Evolutionary conservation across 1,140 invertebrate genomes (phyloP).

Genomic region (Sarcophaga peregrina): DNA sequence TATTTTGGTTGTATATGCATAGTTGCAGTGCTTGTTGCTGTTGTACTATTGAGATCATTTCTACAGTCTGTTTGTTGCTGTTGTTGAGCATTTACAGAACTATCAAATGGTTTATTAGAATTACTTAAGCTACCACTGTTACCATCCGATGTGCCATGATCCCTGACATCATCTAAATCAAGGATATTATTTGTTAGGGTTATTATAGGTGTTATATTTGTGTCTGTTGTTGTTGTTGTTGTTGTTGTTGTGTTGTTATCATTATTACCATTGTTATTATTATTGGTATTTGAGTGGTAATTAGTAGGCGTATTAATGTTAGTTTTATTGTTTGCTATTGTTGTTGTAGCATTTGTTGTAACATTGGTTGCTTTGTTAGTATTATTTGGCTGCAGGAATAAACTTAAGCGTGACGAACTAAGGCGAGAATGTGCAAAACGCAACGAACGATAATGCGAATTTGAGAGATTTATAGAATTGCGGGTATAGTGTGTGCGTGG

Average conservation of each 20-base stretch:
- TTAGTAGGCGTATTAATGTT: slow-evolving; percentile 44
- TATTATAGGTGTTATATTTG: slow-evolving; percentile 38
- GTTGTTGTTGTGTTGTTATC: slow-evolving; percentile 19
- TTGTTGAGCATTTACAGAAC: slow-evolving; percentile 31
- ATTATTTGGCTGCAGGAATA: slow-evolving; percentile 58
- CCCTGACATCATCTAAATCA: not conserved
- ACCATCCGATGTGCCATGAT: not conserved
- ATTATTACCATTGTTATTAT: slow-evolving; percentile 30
- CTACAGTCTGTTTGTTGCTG: slow-evolving; percentile 23
- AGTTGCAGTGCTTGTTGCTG: slow-evolving; percentile 40
- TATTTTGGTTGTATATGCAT: slow-evolving; percentile 47
- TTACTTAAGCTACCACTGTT: not conserved
- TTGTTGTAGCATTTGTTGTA: slow-evolving; percentile 41
- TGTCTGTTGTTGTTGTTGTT: slow-evolving; percentile 42
- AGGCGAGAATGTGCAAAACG: slow-evolving; percentile 62
- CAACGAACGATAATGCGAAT: slow-evolving; percentile 63
- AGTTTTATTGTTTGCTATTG: not conserved
- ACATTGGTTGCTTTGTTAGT: slow-evolving; percentile 13
- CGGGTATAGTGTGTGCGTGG: slow-evolving; percentile 62
- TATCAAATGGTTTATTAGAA: not conserved
- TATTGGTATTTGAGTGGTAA: slow-evolving; percentile 29
- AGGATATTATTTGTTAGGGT: slow-evolving; percentile 1
- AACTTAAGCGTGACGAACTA: slow-evolving; percentile 60
- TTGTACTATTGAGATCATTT: slow-evolving; percentile 33
- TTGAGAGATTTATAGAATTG: slow-evolving; percentile 62